phyloP scores from a whole-genome alignment of 2,113 vertebrate genomes.

The Mus musculus region GRCm39 chr16:4524501-4525000 shows the following conservation, averaged over 20 bases:
- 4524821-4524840: slow-evolving; percentile 44
- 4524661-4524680: slow-evolving; percentile 49
- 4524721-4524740: slow-evolving; percentile 72
- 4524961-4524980: neutral
- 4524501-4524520: slow-evolving; percentile 55
- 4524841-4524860: neutral
- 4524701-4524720: slow-evolving; percentile 43
- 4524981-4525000: slow-evolving; percentile 5
- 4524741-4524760: slow-evolving; percentile 51
- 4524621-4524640: neutral
- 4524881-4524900: slow-evolving; percentile 32
- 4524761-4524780: slow-evolving; percentile 76
- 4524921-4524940: neutral
- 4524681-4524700: slow-evolving; percentile 15
- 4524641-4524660: slow-evolving; percentile 21
- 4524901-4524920: neutral
- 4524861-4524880: slow-evolving; percentile 46
- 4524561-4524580: neutral
- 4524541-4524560: slow-evolving; percentile 12
- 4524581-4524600: neutral
- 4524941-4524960: neutral
- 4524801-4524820: slow-evolving; percentile 67
- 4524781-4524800: slow-evolving; percentile 70
- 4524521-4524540: slow-evolving; percentile 59
- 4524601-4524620: slow-evolving; percentile 39